Percentiles rank a stretch among this genome's conserved stretches.
These are phyloP conservation scores for Drosophila colorata DNA, from an alignment of 2,888 invertebrate species.

Conservation along the genomic window DNA sequence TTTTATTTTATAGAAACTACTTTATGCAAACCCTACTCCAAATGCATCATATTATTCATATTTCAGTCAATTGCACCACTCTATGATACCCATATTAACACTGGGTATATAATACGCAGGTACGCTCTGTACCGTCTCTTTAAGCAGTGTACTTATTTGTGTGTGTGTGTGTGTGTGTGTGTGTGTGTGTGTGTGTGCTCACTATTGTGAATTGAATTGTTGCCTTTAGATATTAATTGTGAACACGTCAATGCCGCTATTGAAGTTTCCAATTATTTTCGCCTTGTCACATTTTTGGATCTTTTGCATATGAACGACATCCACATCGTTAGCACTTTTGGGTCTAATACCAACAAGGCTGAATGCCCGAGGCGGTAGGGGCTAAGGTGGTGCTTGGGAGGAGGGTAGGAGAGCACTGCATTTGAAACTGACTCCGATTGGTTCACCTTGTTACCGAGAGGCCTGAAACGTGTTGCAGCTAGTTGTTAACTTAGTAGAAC, in stretches of 20 bases:
- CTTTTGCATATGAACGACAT: conserved; percentile 17
- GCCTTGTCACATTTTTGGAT: conserved; percentile 37
- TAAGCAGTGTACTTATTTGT: neutral
- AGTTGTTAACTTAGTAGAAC: neutral
- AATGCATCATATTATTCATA: too few relatives aligned
- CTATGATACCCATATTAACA: conserved; percentile 5
- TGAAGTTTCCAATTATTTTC: conserved; percentile 47
- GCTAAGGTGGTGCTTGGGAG: neutral
- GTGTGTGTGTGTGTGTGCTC: neutral
- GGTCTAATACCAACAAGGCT: conserved; percentile 9
- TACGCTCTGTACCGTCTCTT: neutral
- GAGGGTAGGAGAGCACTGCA: neutral
- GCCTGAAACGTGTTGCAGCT: neutral
- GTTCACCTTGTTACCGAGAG: conserved; percentile 5
- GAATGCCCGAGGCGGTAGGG: neutral
- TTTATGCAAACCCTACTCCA: too few relatives aligned
- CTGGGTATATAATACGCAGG: neutral
- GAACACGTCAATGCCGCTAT: conserved; percentile 37
- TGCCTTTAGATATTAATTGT: conserved; percentile 41
- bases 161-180: neutral
- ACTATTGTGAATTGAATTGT: conserved; percentile 27
- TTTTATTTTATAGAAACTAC: neutral
- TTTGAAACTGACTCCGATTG: neutral
- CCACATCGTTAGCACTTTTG: conserved; percentile 40
- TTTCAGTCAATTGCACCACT: too few relatives aligned